Evolutionary conservation across 2,888 invertebrate species (phyloP).

Genomic region (Colostygia pectinataria): DNA sequence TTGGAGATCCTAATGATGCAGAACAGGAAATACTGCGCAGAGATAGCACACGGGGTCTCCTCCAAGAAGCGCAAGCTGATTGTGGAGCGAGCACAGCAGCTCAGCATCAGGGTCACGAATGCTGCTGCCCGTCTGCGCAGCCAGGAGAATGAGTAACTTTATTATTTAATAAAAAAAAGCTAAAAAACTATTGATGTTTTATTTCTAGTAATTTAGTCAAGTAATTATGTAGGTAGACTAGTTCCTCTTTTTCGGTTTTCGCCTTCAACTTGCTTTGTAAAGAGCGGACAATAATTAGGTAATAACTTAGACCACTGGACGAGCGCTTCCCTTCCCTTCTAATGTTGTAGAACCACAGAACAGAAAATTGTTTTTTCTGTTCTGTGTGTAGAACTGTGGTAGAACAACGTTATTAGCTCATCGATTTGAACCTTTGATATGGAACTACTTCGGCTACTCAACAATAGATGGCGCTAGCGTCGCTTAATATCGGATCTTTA

Average conservation of each 20-base stretch:
- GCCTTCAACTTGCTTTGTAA: no score
- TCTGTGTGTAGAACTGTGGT: no score
- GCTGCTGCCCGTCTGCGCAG: constrained; percentile 97
- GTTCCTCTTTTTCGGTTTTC: no score
- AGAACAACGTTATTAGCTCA: no score
- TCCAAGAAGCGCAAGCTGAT: constrained; percentile 98
- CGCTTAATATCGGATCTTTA: no score
- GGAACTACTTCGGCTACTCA: neutral
- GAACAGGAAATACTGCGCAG: constrained; percentile 98
- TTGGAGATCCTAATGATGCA: constrained; percentile 99
- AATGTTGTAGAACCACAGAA: no score
- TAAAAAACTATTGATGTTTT: constrained; percentile 11
- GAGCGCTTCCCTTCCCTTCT: no score
- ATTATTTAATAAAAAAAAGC: constrained; percentile 38
- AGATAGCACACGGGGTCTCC: constrained; percentile 98
- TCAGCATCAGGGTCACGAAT: constrained; percentile 97
- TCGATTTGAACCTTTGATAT: no score
- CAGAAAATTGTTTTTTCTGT: no score
- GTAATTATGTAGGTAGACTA: no score
- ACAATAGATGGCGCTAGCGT: constrained; percentile 1
- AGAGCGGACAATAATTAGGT: no score
- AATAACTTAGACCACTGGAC: no score
- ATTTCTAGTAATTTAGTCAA: neutral
- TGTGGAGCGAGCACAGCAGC: constrained; percentile 97
- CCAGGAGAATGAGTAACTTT: constrained; percentile 97